Evolutionary conservation across 2,797 vertebrate species (phyloP).

Genomic region (Pseudochromis fuscus): DNA sequence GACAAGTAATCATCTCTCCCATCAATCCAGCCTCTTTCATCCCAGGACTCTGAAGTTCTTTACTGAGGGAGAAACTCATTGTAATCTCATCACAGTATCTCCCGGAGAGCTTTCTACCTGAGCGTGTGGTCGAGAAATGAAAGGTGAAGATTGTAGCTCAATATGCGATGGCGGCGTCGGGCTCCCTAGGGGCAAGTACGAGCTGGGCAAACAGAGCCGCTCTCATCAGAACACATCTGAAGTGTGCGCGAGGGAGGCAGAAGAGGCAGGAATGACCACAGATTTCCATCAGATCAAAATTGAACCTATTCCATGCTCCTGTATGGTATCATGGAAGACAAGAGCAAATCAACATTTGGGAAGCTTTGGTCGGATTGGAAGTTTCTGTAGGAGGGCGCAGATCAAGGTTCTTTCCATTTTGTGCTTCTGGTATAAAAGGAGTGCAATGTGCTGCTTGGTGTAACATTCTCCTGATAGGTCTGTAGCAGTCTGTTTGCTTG

Average conservation of each 20-base stretch:
- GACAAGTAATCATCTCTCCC: slow-evolving; percentile 85
- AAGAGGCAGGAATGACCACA: slow-evolving; percentile 58
- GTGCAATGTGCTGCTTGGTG: slow-evolving; percentile 64
- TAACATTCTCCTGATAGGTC: slow-evolving; percentile 75
- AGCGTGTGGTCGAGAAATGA: slow-evolving; percentile 78
- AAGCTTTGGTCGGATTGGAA: slow-evolving; percentile 61
- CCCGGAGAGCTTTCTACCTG: slow-evolving; percentile 80
- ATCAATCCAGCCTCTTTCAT: slow-evolving; percentile 84
- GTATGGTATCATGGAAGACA: slow-evolving; percentile 42
- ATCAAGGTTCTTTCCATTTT: slow-evolving; percentile 61
- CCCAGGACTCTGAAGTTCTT: slow-evolving; percentile 80
- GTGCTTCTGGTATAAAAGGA: slow-evolving; percentile 60
- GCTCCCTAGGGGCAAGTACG: slow-evolving; percentile 69
- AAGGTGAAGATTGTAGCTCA: slow-evolving; percentile 81
- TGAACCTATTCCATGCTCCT: slow-evolving; percentile 62
- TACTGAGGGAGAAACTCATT: slow-evolving; percentile 79
- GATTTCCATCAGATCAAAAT: slow-evolving; percentile 75
- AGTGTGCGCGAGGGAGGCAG: slow-evolving; percentile 59
- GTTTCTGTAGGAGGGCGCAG: slow-evolving; percentile 66
- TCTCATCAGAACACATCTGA: slow-evolving; percentile 77
- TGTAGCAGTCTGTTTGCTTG: slow-evolving; percentile 70
- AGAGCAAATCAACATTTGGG: slow-evolving; percentile 57
- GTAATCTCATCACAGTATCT: slow-evolving; percentile 83
- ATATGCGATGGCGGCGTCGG: slow-evolving; percentile 61
- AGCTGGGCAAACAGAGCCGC: slow-evolving; percentile 73